These are phyloP conservation scores for Drosophila subobscura DNA, from an alignment of 1,140 invertebrate species.

Conservation along the genomic window DNA sequence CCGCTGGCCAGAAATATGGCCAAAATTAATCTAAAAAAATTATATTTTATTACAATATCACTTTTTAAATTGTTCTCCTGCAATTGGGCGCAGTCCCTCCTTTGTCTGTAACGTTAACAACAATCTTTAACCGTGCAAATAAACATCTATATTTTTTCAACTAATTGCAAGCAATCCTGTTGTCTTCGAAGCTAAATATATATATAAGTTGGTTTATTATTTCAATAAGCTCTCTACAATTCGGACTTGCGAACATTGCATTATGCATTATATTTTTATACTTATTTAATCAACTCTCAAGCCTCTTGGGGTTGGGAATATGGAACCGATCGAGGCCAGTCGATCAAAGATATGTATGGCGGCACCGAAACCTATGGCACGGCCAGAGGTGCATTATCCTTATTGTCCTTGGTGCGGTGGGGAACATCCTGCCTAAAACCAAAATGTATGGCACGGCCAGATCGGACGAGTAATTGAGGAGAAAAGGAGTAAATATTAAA, in stretches of 20 bases:
- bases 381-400: background rate
- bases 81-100: background rate
- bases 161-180: slow-evolving; percentile 2
- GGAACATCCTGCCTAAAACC: too few relatives aligned
- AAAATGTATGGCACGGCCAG: too few relatives aligned
- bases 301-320: too few relatives aligned
- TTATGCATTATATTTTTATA: slow-evolving; percentile 26
- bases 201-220: slow-evolving; percentile 41
- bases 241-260: slow-evolving; percentile 40
- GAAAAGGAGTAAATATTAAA: too few relatives aligned
- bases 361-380: background rate
- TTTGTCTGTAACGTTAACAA: slow-evolving; percentile 5
- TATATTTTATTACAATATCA: background rate
- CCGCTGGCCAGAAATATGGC: slow-evolving; percentile 63
- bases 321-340: too few relatives aligned
- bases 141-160: slow-evolving; percentile 23
- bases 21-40: slow-evolving; percentile 65
- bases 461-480: too few relatives aligned
- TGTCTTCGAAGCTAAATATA: slow-evolving; percentile 5
- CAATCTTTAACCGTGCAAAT: slow-evolving; percentile 2
- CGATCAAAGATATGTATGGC: too few relatives aligned
- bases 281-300: slow-evolving; percentile 23
- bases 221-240: slow-evolving; percentile 61
- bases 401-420: too few relatives aligned
- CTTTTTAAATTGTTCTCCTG: background rate